Evolutionary conservation across 2,113 vertebrate genomes (phyloP), one percentile per base, ranked within the genome.

Genomic region (Smithornis capensis): DNA sequence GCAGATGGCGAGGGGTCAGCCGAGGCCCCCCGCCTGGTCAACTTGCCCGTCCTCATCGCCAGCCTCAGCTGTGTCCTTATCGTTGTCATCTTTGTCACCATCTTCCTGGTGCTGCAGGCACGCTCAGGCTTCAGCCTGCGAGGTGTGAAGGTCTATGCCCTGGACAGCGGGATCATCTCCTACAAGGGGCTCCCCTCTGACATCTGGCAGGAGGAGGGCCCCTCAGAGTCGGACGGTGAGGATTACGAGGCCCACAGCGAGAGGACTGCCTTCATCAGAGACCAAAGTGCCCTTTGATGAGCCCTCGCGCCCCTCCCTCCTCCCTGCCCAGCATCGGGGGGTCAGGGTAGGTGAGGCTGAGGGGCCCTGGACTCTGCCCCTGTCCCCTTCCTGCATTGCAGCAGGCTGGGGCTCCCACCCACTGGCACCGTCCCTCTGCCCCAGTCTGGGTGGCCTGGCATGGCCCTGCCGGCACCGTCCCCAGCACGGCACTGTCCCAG

Each of bases 261-360:
- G 98, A 99, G 99, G 98, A 99, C 99, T 98, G 99, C 99, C 98
- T 99, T 99, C 95, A 99, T 99, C 98, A 99, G 99, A 98, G 99
- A 99, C 98, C 99, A 99, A 99, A 99, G 99, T 98, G 98, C 98
- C 98, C 99, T 99, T 98, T 99, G 99, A 99, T 94, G 94, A 97
- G 97, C 94, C 97, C 95, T 81, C 42, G 87, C 19, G 87, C 96
- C 97, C 74, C 80, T 94, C 92, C 74, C 55, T 42, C 85, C 95
- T 94, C 94, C 81, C 88, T 88, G 90, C 92, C 95, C 52, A 83
- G 87, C 89, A 42, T 83, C 0, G 0, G 1, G 9, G 91, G 88
- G 67, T 59, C 19, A 17, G 71, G 81, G 69, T 87, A 84, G 93
- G 76, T 6, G 47, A 91, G 95, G 94, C 89, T 0, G 86, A 92